Evolutionary conservation across 64 coral and sea anemone genomes (phyloP).

Genomic region (Astreopora myriophthalma): DNA sequence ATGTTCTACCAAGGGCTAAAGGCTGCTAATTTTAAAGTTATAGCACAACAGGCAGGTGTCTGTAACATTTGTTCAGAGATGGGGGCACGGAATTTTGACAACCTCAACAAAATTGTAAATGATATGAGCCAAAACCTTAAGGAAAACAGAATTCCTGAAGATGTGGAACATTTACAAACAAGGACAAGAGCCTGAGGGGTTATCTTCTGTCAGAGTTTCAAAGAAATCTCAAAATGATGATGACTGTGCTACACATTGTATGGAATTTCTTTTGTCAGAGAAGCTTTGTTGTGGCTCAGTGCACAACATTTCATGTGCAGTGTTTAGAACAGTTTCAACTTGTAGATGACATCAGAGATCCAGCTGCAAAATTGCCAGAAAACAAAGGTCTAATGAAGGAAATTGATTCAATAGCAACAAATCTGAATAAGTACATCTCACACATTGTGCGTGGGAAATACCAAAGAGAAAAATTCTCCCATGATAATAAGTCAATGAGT

Average conservation of each 20-base stretch:
- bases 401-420: background rate
- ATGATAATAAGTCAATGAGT: too few species aligned
- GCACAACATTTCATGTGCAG: background rate
- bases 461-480: background rate
- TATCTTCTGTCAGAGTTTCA: conserved; percentile 40
- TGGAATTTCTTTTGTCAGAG: background rate
- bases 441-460: conserved; percentile 62
- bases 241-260: conserved; percentile 44
- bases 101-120: too few species aligned
- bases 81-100: conserved; percentile 14
- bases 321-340: conserved; percentile 30
- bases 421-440: conserved; percentile 27
- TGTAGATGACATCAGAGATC: conserved; percentile 10
- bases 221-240: conserved; percentile 21
- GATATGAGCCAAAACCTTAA: too few species aligned
- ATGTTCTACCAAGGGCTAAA: conserved; percentile 30
- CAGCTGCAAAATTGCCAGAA: background rate
- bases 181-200: background rate
- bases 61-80: conserved; percentile 54
- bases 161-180: too few species aligned
- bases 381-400: background rate
- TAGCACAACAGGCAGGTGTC: conserved; percentile 24
- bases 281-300: conserved; percentile 27
- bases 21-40: conserved; percentile 21
- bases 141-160: background rate